Evolutionary conservation across 2,797 vertebrate genomes (phyloP).

Genomic region (Aphelocoma californica): DNA sequence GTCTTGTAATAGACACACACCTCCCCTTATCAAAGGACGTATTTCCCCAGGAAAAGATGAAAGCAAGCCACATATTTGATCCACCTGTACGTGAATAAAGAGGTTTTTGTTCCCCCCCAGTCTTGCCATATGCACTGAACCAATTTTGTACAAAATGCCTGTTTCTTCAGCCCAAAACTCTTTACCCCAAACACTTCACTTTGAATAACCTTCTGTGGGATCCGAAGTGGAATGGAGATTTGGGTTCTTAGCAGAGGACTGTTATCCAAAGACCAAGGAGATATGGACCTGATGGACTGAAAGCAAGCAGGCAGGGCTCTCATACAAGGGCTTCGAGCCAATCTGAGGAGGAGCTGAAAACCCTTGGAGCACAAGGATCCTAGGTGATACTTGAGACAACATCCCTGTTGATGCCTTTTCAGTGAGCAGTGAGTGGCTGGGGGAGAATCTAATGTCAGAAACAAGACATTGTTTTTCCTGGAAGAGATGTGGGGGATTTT

Average conservation of each 20-base stretch:
- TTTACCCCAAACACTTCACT: background rate
- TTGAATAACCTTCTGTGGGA: background rate
- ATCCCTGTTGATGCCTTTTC: background rate
- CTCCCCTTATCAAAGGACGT: background rate
- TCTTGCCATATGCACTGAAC: background rate
- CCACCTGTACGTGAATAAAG: background rate
- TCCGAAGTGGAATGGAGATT: background rate
- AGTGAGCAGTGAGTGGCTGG: background rate
- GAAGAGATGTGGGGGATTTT: background rate
- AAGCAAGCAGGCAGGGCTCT: background rate
- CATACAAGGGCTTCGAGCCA: background rate
- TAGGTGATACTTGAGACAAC: background rate
- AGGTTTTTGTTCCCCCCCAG: background rate
- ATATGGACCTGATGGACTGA: background rate
- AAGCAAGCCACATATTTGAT: background rate
- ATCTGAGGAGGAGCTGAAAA: background rate
- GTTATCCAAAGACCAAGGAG: background rate
- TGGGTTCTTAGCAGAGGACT: background rate
- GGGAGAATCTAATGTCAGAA: background rate
- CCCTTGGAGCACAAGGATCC: background rate
- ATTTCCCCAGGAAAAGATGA: constrained; percentile 20
- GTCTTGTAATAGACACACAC: constrained; percentile 33
- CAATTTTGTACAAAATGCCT: background rate
- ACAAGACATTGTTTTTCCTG: background rate
- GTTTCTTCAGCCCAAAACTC: background rate